Conservation (phyloP, 2,888 invertebrate genomes). For the Fragum sueziense region DNA sequence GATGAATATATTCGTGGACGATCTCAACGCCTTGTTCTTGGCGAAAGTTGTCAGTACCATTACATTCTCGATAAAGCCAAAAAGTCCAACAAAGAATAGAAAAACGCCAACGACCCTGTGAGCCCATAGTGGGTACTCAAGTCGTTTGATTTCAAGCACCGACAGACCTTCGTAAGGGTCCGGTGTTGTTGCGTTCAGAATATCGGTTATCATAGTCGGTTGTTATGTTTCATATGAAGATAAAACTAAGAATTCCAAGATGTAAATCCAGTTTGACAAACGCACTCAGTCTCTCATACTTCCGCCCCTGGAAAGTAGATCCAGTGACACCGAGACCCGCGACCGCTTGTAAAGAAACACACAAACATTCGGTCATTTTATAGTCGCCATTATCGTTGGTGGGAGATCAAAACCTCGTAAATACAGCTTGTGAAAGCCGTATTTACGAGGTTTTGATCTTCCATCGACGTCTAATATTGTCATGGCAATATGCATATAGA, state of each 20-base stretch:
- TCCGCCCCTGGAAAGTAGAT: neutral
- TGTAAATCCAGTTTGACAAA: neutral
- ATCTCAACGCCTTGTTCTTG: constrained; percentile 67
- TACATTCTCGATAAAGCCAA: constrained; percentile 64
- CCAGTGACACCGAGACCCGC: neutral
- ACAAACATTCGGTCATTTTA: neutral
- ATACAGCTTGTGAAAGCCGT: too few species aligned
- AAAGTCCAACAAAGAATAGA: constrained; percentile 40
- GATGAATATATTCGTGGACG: constrained; percentile 74
- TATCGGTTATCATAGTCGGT: constrained; percentile 6
- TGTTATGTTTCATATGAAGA: neutral
- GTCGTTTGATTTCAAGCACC: constrained; percentile 39
- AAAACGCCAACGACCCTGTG: constrained; percentile 35
- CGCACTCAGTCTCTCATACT: constrained; percentile 8
- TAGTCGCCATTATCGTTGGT: too few species aligned
- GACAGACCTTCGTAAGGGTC: constrained; percentile 30
- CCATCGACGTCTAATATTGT: too few species aligned
- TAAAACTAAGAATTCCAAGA: neutral
- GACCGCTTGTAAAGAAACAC: neutral
- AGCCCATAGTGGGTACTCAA: constrained; percentile 42
- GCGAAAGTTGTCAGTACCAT: constrained; percentile 62
- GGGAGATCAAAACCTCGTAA: too few species aligned
- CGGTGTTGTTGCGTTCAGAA: constrained; percentile 10
- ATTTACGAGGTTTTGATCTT: too few species aligned
- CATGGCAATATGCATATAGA: neutral